Percentiles rank a stretch among this genome's conserved stretches.
Evolutionary conservation across 2,113 vertebrate genomes (phyloP).

Genomic region (Capricornis sumatraensis): DNA sequence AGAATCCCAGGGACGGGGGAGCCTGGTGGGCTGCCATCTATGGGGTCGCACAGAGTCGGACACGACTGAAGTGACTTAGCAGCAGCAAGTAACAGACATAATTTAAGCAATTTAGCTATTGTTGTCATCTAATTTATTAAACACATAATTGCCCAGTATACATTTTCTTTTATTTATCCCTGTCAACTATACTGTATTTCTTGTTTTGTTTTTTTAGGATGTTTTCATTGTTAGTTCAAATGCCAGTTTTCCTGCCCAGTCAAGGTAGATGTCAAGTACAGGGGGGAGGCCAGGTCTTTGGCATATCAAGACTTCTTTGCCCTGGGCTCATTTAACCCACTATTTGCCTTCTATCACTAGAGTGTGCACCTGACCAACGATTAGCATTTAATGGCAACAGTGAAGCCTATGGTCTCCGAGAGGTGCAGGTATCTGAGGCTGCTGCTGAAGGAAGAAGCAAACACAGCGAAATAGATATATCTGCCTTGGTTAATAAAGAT

Average conservation of each 20-base stretch:
- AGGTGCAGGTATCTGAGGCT: not conserved
- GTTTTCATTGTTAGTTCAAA: constrained; percentile 26
- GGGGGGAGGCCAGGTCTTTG: not conserved
- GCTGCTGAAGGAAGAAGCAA: not conserved
- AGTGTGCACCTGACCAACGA: not conserved
- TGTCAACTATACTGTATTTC: not conserved
- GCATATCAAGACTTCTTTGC: not conserved
- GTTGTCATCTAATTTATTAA: not conserved
- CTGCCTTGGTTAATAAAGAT: constrained; percentile 53
- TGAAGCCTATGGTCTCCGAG: not conserved
- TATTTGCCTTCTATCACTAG: not conserved
- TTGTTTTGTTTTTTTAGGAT: constrained; percentile 37
- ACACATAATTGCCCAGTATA: not conserved
- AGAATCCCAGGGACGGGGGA: too few relatives aligned
- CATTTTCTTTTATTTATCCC: not conserved
- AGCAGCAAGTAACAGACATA: not conserved
- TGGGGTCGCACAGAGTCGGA: too few relatives aligned
- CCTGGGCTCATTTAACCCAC: not conserved
- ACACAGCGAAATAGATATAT: constrained; percentile 18
- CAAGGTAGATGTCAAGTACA: not conserved
- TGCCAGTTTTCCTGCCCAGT: not conserved
- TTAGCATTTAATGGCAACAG: not conserved
- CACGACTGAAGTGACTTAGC: too few relatives aligned
- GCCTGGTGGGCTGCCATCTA: too few relatives aligned
- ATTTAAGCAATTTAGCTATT: not conserved